These are phyloP conservation scores for Propithecus perrieri DNA, from an alignment of 2,797 vertebrate genomes.

Conservation along the genomic window DNA sequence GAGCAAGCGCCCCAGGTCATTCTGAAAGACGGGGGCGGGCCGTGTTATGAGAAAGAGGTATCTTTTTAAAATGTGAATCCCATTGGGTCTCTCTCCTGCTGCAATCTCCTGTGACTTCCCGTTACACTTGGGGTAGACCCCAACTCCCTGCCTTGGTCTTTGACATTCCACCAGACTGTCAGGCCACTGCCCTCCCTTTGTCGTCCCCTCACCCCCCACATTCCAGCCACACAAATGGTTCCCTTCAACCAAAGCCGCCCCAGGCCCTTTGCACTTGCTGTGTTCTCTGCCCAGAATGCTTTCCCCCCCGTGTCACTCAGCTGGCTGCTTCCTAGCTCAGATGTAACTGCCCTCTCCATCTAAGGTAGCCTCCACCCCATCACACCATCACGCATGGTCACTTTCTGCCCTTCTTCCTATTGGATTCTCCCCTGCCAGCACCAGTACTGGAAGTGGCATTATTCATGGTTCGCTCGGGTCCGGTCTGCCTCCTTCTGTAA, in stretches of 20 bases:
- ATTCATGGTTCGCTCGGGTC: no score
- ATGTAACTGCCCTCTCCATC: not conserved
- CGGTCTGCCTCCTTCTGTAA: not conserved
- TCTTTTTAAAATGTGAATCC: not conserved
- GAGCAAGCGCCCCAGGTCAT: accelerated
- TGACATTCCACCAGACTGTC: accelerated
- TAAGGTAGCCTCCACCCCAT: not conserved
- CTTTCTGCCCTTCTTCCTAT: not conserved
- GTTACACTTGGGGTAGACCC: not conserved
- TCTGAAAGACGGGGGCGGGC: not conserved
- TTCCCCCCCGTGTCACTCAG: not conserved
- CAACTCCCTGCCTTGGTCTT: not conserved
- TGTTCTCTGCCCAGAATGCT: not conserved
- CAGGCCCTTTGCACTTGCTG: not conserved
- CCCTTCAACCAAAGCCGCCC: not conserved
- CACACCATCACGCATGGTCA: not conserved
- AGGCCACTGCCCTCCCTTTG: not conserved
- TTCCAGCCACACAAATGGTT: not conserved
- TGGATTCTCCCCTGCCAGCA: not conserved
- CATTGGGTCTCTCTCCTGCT: not conserved
- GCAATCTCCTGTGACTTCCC: not conserved
- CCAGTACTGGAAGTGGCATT: not conserved
- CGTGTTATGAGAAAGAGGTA: not conserved
- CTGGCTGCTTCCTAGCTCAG: not conserved
- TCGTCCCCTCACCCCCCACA: not conserved